Conservation (phyloP, 64 coral and sea anemone genomes). For the Orbicella faveolata region DNA sequence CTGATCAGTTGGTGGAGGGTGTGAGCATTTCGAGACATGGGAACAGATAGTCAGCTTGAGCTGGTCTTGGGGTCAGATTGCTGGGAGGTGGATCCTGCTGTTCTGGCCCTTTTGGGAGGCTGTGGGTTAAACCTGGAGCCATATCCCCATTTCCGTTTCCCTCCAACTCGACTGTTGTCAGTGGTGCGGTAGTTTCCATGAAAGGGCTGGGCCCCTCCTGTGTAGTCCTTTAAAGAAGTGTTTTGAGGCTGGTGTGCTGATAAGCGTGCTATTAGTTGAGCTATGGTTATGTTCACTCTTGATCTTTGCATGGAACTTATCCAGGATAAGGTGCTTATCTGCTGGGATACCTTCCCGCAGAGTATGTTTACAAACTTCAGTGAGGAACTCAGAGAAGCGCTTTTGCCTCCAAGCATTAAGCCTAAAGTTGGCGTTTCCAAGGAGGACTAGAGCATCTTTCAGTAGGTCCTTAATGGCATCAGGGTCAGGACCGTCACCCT, state of each 20-base stretch:
- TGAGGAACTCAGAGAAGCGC: conserved; percentile 11
- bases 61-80: not conserved
- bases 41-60: conserved; percentile 1
- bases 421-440: conserved; percentile 23
- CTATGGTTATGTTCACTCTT: conserved; percentile 31
- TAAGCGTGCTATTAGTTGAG: conserved; percentile 15
- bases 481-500: not conserved
- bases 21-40: not conserved
- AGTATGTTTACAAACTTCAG: not conserved
- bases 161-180: not conserved
- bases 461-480: not conserved
- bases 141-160: conserved; percentile 9
- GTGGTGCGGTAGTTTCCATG: not conserved
- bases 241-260: not conserved
- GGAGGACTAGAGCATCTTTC: conserved; percentile 27
- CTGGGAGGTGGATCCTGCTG: conserved; percentile 1
- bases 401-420: conserved; percentile 33
- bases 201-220: not conserved
- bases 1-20: not conserved
- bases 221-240: not conserved
- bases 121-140: conserved; percentile 1
- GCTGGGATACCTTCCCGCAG: conserved; percentile 1
- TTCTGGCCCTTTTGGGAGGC: not conserved
- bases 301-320: not conserved
- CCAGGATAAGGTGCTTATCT: conserved; percentile 12